Base-by-base conservation (phyloP, 2,888 invertebrate species). In the Atrina japonica region DNA sequence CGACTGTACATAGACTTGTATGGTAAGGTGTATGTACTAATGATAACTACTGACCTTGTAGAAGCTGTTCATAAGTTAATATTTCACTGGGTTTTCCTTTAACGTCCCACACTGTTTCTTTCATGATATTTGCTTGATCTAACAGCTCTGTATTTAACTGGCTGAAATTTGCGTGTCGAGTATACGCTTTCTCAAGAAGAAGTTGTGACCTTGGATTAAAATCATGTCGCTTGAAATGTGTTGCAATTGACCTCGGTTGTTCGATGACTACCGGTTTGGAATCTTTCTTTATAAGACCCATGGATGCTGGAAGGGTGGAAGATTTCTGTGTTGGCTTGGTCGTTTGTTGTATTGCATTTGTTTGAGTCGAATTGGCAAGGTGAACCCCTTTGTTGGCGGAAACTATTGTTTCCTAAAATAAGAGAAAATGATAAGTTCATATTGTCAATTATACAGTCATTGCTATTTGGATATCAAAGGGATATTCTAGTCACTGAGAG, bases 11-110 rank as follows among this genome's bases (percentile, higher is more conserved):
- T n/a, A n/a, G n/a, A n/a, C n/a, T n/a, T n/a, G n/a, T n/a, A n/a
- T n/a, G n/a, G n/a, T n/a, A n/a, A n/a, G n/a, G n/a, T n/a, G n/a
- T n/a, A n/a, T n/a, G n/a, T n/a, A n/a, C n/a, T n/a, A n/a, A n/a
- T n/a, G n/a, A n/a, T n/a, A n/a, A n/a, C n/a, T 35, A 35, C 35
- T 68, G 76, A 87, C 87, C 87, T 77, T 87, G 86, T 43, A 87
- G 64, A 16, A 87, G 71, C 61, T 86, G 86, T 74, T 87, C 87
- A 58, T 87, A 87, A 0, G 84, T 82, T 63, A 87, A 71, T 6
- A 81, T 81, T 53, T 87, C 87, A 6, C 86, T 84, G 2, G 84
- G 79, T 64, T 83, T 85, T 21, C 83, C 82, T 23, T 84, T 79
- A 18, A 81, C 77, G 53, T 86, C 85, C 77, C 84, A 80, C 2